Conservation (phyloP, 2,888 invertebrate genomes). For the Cryptus armator region DNA sequence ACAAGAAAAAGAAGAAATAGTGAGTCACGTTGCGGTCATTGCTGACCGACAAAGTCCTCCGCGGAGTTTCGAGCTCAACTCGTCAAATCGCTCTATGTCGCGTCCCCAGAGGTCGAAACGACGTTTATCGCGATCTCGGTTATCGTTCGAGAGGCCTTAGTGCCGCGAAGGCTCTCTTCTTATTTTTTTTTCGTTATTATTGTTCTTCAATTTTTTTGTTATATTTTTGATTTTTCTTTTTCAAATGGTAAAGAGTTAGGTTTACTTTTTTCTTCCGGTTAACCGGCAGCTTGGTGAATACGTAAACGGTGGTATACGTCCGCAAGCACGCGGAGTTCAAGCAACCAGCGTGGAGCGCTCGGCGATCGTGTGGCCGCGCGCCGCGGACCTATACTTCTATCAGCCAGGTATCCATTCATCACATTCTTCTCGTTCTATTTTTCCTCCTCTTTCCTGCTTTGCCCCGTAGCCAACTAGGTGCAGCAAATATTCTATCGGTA, state of each 20-base stretch:
- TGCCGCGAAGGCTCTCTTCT: constrained; percentile 50
- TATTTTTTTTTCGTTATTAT: constrained; percentile 41
- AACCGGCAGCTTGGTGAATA: constrained; percentile 25
- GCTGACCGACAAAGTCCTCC: neutral
- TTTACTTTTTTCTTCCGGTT: constrained; percentile 4
- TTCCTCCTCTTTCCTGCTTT: neutral
- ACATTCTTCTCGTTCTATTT: neutral
- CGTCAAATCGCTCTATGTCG: constrained; percentile 35
- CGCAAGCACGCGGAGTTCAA: constrained; percentile 82
- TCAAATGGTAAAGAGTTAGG: neutral
- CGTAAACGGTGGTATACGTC: constrained; percentile 70
- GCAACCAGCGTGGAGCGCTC: constrained; percentile 84
- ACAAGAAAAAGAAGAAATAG: constrained; percentile 2
- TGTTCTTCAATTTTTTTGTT: constrained; percentile 33
- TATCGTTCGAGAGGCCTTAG: constrained; percentile 41
- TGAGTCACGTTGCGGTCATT: neutral
- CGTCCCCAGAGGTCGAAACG: neutral
- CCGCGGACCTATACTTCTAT: constrained; percentile 83
- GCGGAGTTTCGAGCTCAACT: neutral
- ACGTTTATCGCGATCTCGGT: neutral
- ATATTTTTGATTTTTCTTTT: neutral
- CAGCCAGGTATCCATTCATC: constrained; percentile 79
- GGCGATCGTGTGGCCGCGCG: constrained; percentile 84
- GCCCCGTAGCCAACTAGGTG: constrained; percentile 11
- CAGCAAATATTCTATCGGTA: constrained; percentile 16